Conservation (phyloP, 64 coral and sea anemone species). For the Anthopleura sola region DNA sequence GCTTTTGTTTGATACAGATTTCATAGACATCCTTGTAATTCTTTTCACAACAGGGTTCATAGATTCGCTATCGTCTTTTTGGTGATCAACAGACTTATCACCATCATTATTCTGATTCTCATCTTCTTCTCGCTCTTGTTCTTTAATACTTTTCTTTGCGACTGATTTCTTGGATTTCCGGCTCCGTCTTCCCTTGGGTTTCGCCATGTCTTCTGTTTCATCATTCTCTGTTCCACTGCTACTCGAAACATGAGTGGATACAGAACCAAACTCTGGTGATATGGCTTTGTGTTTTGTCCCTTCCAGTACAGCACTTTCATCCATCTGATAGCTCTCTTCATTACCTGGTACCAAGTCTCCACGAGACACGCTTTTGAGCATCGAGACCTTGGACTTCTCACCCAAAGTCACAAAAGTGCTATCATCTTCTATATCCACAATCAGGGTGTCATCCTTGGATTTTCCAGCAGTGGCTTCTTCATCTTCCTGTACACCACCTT, state of each 20-base stretch:
- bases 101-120: background rate
- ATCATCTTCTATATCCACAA: constrained; percentile 25
- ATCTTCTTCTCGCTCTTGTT: constrained; percentile 6
- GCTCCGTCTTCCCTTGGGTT: background rate
- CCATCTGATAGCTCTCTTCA: constrained; percentile 35
- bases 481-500: background rate
- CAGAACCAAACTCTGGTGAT: constrained; percentile 68
- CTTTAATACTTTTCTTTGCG: background rate
- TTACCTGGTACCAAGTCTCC: background rate
- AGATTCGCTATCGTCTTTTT: too few species aligned
- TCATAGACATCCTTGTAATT: background rate
- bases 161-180: background rate
- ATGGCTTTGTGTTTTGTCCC: constrained; percentile 68
- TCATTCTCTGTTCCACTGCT: background rate
- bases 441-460: background rate
- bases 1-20: background rate
- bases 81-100: too few species aligned
- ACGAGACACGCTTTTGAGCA: background rate
- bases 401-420: constrained; percentile 79
- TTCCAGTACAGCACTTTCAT: constrained; percentile 45
- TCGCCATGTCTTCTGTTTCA: background rate
- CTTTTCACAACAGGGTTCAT: too few species aligned
- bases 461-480: background rate
- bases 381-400: background rate
- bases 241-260: background rate